Evolutionary conservation across 1,140 invertebrate species (phyloP).

Genomic region (Limonius californicus): DNA sequence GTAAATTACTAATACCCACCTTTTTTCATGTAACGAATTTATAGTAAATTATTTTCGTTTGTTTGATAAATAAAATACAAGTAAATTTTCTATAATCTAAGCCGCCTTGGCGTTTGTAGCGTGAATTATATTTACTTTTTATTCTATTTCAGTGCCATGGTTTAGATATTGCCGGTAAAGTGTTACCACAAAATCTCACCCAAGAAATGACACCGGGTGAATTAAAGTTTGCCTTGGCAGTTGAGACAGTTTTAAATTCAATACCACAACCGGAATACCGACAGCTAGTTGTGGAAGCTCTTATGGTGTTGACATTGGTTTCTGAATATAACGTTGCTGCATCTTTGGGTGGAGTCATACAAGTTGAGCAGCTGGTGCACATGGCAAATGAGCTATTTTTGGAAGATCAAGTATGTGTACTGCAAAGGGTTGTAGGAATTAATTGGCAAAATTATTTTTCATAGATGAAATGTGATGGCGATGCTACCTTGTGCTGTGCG

Average conservation of each 20-base stretch:
- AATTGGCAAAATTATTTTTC: conserved; percentile 35
- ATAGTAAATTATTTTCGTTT: too few species aligned
- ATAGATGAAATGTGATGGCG: conserved; percentile 78
- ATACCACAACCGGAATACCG: conserved; percentile 98
- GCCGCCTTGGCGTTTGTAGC: too few species aligned
- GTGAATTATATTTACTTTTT: too few species aligned
- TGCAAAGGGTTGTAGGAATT: conserved; percentile 33
- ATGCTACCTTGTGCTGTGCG: conserved; percentile 88
- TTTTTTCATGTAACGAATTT: too few species aligned
- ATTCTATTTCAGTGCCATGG: conserved; percentile 89
- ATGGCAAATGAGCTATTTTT: conserved; percentile 94
- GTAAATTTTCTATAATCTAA: too few species aligned
- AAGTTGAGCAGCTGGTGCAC: conserved; percentile 89
- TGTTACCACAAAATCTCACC: conserved; percentile 85
- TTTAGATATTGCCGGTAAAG: conserved; percentile 81
- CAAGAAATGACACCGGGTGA: conserved; percentile 99
- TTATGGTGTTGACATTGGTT: conserved; percentile 92
- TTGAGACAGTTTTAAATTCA: conserved; percentile 95
- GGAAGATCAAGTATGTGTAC: conserved; percentile 93
- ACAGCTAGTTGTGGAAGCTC: conserved; percentile 94
- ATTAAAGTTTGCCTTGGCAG: conserved; percentile 95
- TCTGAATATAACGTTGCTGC: conserved; percentile 81
- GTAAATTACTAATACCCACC: too few species aligned
- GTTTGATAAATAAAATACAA: too few species aligned
- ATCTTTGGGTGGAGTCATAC: conserved; percentile 77